phyloP scores from a whole-genome alignment of 1,140 invertebrate species.

The Drosophila navojoa region DNA sequence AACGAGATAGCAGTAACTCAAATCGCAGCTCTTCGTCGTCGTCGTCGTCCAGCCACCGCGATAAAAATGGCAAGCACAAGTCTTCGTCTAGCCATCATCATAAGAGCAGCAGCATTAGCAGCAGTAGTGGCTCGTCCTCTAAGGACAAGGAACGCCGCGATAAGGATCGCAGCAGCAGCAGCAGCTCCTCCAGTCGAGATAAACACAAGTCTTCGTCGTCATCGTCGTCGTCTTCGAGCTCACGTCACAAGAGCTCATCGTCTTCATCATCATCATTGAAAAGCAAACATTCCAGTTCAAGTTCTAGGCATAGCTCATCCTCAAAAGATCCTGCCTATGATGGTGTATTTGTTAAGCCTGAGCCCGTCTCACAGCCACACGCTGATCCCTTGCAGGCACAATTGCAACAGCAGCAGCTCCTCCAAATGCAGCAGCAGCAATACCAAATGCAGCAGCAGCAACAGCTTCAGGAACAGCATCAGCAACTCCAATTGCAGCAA shows the following conservation, averaged over 20 bases:
- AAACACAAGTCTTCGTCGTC: constrained; percentile 84
- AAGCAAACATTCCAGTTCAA: constrained; percentile 83
- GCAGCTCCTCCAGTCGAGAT: constrained; percentile 85
- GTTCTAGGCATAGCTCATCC: constrained; percentile 66
- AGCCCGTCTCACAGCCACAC: constrained; percentile 84
- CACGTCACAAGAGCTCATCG: constrained; percentile 75
- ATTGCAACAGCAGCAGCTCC: constrained; percentile 13
- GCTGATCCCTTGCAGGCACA: constrained; percentile 52
- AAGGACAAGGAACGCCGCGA: constrained; percentile 84
- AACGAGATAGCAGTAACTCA: constrained; percentile 83
- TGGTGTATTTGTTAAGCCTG: constrained; percentile 78
- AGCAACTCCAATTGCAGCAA: constrained; percentile 16
- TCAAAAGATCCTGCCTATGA: constrained; percentile 72
- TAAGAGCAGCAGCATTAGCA: constrained; percentile 59
- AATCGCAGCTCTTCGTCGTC: constrained; percentile 72
- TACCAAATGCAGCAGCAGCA: constrained; percentile 6
- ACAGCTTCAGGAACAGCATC: constrained; percentile 1
- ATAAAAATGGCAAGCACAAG: constrained; percentile 85
- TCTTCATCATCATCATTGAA: constrained; percentile 77
- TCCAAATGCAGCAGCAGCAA: constrained; percentile 8
- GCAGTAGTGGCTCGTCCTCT: constrained; percentile 62
- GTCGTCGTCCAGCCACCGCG: constrained; percentile 78
- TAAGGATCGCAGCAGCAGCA: constrained; percentile 83
- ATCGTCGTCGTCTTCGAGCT: constrained; percentile 76
- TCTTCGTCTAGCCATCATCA: constrained; percentile 71